A percentile compares a stretch with the other conserved stretches of the same genome.
Evolutionary conservation across 2,888 invertebrate species (phyloP).

Genomic region (Odontomyia ornata): DNA sequence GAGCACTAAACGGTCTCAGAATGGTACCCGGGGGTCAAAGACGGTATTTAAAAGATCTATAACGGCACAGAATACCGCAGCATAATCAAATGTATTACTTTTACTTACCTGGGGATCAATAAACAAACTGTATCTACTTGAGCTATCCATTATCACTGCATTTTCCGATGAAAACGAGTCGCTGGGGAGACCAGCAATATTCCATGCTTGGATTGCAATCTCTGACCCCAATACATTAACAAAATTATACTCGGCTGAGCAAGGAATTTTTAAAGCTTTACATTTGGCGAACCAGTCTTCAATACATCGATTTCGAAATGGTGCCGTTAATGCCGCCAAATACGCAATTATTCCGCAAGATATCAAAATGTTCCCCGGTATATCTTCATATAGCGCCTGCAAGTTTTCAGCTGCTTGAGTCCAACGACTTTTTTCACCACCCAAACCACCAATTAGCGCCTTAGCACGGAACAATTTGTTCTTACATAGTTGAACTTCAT

Average conservation of each 20-base stretch:
- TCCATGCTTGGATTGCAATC: slow-evolving; percentile 79
- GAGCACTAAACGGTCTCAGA: too few species aligned
- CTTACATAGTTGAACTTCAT: slow-evolving; percentile 83
- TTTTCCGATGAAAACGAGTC: slow-evolving; percentile 89
- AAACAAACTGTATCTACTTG: slow-evolving; percentile 87
- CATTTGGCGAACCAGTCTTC: slow-evolving; percentile 79
- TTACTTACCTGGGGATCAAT: slow-evolving; percentile 75
- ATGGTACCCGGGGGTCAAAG: too few species aligned
- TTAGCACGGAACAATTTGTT: slow-evolving; percentile 86
- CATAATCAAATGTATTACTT: too few species aligned
- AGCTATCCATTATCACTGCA: slow-evolving; percentile 83
- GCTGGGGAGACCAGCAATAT: slow-evolving; percentile 84
- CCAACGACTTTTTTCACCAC: slow-evolving; percentile 91
- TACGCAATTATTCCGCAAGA: slow-evolving; percentile 91
- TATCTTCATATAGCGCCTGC: slow-evolving; percentile 78
- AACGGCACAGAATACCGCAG: too few species aligned
- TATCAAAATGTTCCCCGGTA: slow-evolving; percentile 89
- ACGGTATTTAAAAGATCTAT: too few species aligned
- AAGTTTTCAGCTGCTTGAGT: slow-evolving; percentile 78
- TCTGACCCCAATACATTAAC: slow-evolving; percentile 82
- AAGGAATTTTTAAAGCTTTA: slow-evolving; percentile 76
- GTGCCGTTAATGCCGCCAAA: slow-evolving; percentile 83
- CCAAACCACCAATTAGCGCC: slow-evolving; percentile 86
- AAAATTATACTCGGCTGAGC: slow-evolving; percentile 77
- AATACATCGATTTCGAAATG: slow-evolving; percentile 70